Evolutionary conservation across 2,888 invertebrate genomes (phyloP).

Genomic region (Nomada fucata): DNA sequence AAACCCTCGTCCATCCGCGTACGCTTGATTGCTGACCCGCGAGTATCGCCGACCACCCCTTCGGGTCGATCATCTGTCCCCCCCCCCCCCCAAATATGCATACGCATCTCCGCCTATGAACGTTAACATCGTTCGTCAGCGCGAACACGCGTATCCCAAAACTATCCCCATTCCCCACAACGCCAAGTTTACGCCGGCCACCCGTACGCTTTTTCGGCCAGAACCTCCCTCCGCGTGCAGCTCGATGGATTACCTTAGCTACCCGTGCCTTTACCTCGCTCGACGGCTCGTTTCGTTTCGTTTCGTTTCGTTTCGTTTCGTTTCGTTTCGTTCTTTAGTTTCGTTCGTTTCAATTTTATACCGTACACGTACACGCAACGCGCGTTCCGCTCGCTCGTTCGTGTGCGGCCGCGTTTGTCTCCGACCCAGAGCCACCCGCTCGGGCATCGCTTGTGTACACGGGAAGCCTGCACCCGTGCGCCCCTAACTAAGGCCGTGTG

Average conservation of each 20-base stretch:
- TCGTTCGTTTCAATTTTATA: conserved; percentile 32
- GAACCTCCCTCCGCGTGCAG: background rate
- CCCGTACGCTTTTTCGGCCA: background rate
- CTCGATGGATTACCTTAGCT: background rate
- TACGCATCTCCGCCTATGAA: too few species aligned
- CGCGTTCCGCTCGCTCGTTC: conserved; percentile 20
- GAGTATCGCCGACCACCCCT: background rate
- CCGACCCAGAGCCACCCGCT: conserved; percentile 37
- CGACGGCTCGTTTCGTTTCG: background rate
- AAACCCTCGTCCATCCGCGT: conserved; percentile 36
- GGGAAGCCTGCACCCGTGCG: conserved; percentile 33
- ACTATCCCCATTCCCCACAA: too few species aligned
- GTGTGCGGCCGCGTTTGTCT: conserved; percentile 46
- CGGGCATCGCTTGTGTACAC: conserved; percentile 45
- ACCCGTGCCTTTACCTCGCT: background rate
- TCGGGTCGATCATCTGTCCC: too few species aligned
- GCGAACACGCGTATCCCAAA: too few species aligned
- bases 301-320: conserved; percentile 11
- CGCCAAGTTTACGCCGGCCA: too few species aligned
- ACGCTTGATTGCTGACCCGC: conserved; percentile 31
- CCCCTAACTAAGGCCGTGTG: conserved; percentile 11
- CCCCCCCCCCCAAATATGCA: too few species aligned
- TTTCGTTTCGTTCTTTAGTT: conserved; percentile 28
- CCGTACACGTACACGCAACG: conserved; percentile 5
- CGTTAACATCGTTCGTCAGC: too few species aligned